Conservation (phyloP, 2,113 vertebrate species). For the Steatornis caripensis region DNA sequence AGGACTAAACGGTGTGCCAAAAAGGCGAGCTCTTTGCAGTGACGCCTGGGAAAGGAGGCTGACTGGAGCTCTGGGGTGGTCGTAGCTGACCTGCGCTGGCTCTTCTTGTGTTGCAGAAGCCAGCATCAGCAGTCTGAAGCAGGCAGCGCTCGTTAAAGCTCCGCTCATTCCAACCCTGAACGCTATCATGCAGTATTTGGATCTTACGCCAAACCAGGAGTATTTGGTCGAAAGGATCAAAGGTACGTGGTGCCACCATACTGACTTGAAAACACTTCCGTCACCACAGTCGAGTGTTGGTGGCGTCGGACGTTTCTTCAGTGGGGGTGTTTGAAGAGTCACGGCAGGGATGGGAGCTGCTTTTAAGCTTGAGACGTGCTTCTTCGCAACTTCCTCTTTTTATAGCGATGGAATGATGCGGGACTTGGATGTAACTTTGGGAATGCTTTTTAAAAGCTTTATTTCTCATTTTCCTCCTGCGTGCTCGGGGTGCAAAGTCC, state of each 20-base stretch:
- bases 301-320: not conserved
- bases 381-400: not conserved
- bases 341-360: not conserved
- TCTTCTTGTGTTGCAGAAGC: constrained; percentile 77
- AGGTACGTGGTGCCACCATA: constrained; percentile 64
- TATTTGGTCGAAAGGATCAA: constrained; percentile 92
- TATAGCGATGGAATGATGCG: not conserved
- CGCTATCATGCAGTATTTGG: constrained; percentile 90
- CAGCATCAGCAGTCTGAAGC: constrained; percentile 93
- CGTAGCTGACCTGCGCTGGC: not conserved
- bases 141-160: constrained; percentile 91
- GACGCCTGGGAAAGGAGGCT: not conserved
- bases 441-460: not conserved
- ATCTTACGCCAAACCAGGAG: constrained; percentile 92
- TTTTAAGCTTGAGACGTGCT: not conserved
- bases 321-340: not conserved
- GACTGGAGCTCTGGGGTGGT: not conserved
- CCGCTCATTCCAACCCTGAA: constrained; percentile 88
- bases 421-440: not conserved
- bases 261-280: accelerated
- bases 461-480: not conserved
- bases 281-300: accelerated
- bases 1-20: not conserved
- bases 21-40: not conserved
- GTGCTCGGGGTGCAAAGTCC: accelerated